These are phyloP conservation scores for Centrocercus urophasianus DNA, from an alignment of 2,113 vertebrate species.

Conservation along the genomic window DNA sequence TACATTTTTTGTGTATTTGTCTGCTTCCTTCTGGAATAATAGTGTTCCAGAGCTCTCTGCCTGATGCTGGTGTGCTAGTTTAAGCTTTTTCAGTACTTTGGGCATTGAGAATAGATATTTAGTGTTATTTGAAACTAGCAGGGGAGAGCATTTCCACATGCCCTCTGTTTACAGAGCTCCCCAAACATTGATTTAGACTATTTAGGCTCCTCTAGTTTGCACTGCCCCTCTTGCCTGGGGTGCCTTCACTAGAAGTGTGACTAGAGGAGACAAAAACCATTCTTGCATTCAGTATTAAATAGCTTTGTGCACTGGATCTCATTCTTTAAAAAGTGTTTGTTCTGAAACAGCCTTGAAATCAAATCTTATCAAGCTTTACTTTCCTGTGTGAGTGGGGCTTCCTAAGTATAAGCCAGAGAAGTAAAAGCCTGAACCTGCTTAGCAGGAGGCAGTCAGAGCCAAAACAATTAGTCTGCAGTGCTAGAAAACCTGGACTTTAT, in stretches of 20 bases:
- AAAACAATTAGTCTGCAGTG: not conserved
- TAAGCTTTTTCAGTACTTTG: not conserved
- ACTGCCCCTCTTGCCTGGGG: not conserved
- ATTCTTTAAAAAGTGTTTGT: not conserved
- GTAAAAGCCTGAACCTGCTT: not conserved
- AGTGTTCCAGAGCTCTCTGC: not conserved
- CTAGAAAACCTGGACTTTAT: not conserved
- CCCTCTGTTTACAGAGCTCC: not conserved
- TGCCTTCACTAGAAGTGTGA: constrained; percentile 4
- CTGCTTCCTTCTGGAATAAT: not conserved
- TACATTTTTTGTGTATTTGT: not conserved
- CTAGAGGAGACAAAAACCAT: not conserved
- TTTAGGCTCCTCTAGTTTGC: not conserved
- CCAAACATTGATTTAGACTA: not conserved
- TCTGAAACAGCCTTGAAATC: not conserved
- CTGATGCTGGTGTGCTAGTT: not conserved
- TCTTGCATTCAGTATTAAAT: not conserved
- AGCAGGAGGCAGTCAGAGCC: not conserved
- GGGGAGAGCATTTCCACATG: not conserved
- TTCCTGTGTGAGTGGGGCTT: not conserved
- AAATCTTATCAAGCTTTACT: not conserved
- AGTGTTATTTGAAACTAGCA: not conserved
- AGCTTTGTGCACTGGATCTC: constrained; percentile 18
- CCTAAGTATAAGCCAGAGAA: not conserved
- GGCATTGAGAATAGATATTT: not conserved